Conservation (phyloP, 2,113 vertebrate genomes). For the Actenoides hombroni region DNA sequence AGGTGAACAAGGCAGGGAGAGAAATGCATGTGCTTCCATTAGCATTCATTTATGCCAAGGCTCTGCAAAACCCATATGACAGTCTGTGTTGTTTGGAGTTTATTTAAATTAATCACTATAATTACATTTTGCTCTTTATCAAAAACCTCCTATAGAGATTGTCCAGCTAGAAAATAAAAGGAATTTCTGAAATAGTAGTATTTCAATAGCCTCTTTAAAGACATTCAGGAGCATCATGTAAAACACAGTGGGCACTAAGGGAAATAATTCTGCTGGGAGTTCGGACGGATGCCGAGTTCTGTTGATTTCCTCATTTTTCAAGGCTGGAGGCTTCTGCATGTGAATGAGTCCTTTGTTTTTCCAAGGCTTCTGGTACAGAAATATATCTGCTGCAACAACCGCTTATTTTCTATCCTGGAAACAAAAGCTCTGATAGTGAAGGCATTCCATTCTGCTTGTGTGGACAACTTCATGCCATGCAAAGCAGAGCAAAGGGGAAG, state of each 20-base stretch:
- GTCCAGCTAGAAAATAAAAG: slow-evolving; percentile 12
- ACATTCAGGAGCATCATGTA: background rate
- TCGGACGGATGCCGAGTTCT: background rate
- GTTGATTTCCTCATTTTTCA: slow-evolving; percentile 48
- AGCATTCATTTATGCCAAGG: slow-evolving; percentile 25
- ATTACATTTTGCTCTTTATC: slow-evolving; percentile 33
- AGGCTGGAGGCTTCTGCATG: slow-evolving; percentile 36
- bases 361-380: slow-evolving; percentile 31
- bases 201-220: slow-evolving; percentile 14
- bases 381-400: slow-evolving; percentile 17
- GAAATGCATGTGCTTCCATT: background rate
- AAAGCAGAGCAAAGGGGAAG: background rate
- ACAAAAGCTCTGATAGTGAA: background rate
- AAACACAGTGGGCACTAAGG: background rate
- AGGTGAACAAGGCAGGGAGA: slow-evolving; percentile 32
- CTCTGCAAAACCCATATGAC: background rate
- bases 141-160: slow-evolving; percentile 9
- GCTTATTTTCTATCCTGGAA: background rate
- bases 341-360: slow-evolving; percentile 47
- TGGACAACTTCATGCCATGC: background rate
- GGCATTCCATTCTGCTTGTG: background rate
- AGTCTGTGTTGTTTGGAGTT: slow-evolving; percentile 14
- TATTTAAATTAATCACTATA: slow-evolving; percentile 36
- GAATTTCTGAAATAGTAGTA: slow-evolving; percentile 19
- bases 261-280: slow-evolving; percentile 33